Evolutionary conservation across 2,797 vertebrate species (phyloP), one percentile per base, ranked within the genome.

Genomic region (Sorex maritimensis): DNA sequence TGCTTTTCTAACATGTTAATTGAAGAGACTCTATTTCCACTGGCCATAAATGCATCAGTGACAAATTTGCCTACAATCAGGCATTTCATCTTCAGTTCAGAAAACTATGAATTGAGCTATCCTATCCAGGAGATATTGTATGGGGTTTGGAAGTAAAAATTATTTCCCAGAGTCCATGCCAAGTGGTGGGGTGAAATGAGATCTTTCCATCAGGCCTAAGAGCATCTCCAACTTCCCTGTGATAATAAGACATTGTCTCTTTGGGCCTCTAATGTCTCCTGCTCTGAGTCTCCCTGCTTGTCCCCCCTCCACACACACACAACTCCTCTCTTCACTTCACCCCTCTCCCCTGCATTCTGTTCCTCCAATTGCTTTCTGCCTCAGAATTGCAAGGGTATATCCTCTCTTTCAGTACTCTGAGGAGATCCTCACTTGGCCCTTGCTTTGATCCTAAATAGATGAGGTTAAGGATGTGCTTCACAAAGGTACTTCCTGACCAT

Each of bases 361-460:
- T 24, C 10, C 28, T 24, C 21, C 21, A 24, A 4, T 12, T 46
- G 5, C 28, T 78, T 3, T n/a, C 44, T 72, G 13, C 71, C 49
- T 10, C 7, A 30, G 75, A n/a, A 41, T 19, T 41, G 74, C 12
- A 13, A 69, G 2, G 2, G 28, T 1, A 11, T 14, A 34, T 71
- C 8, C 7, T 34, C 34, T 44, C 41, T 44, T 13, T 0, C 0
- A 2, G 4, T 2, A 0, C 58, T 81, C 8, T 28, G 0, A 49
- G n/a, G 3, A 38, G 67, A 23, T 21, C 34, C 26, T 86, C 7
- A 12, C 26, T 0, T 0, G 1, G 49, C 5, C 13, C 3, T 30
- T 28, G 19, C 1, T 52, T 15, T 38, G 58, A 73, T 21, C 28
- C 30, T 67, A 34, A 4, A 8, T 23, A 3, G 24, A 19, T 65